phyloP scores from a whole-genome alignment of 2,888 invertebrate genomes.

The Heteromyza rotundicornis region DNA sequence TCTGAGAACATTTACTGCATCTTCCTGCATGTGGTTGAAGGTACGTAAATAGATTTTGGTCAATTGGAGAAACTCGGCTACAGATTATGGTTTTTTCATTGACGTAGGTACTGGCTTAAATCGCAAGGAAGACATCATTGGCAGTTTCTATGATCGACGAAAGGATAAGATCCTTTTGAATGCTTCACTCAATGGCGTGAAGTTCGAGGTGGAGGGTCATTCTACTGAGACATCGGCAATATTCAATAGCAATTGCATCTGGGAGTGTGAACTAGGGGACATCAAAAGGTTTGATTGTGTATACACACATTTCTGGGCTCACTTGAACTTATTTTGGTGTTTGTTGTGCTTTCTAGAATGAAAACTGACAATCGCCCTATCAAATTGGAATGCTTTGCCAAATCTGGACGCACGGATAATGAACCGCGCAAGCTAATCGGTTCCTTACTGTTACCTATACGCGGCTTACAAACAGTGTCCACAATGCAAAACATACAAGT shows the following conservation, averaged over 20 bases:
- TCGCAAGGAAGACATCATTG: conserved; percentile 39
- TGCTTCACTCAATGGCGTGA: conserved; percentile 71
- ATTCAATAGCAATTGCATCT: conserved; percentile 77
- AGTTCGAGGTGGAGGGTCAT: conserved; percentile 72
- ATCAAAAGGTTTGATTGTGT: conserved; percentile 67
- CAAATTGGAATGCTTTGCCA: conserved; percentile 72
- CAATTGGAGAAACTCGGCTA: background rate
- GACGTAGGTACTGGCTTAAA: conserved; percentile 65
- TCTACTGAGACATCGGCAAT: conserved; percentile 67
- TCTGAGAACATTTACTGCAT: conserved; percentile 48
- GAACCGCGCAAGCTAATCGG: conserved; percentile 68
- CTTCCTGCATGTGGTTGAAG: conserved; percentile 56
- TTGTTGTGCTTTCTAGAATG: conserved; percentile 70
- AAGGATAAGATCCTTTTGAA: conserved; percentile 66
- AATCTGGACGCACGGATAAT: conserved; percentile 33
- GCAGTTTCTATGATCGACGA: conserved; percentile 13
- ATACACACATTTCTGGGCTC: background rate
- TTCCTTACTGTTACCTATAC: conserved; percentile 71
- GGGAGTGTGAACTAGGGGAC: conserved; percentile 77
- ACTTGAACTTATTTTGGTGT: no score
- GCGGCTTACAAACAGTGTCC: conserved; percentile 73
- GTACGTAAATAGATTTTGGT: conserved; percentile 33
- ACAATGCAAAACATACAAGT: conserved; percentile 61
- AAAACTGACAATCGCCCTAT: conserved; percentile 76
- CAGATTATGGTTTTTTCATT: no score